Evolutionary conservation across 2,797 vertebrate species (phyloP).

Genomic region (Alectoris magna): DNA sequence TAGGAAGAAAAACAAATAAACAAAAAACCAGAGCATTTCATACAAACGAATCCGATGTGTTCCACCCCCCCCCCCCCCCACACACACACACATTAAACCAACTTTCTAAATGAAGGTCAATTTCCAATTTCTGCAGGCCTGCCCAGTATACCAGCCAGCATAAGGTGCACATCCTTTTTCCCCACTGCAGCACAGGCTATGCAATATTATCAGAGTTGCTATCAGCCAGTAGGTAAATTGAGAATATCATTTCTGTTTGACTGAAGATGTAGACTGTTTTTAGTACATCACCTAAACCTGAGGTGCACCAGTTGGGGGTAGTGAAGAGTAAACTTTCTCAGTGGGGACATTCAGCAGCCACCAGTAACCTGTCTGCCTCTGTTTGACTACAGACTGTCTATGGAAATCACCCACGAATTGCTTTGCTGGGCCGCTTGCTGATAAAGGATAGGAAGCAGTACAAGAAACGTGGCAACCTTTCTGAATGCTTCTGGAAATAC

Average conservation of each 20-base stretch:
- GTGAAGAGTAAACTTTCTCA: rapidly evolving
- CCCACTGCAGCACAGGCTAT: background rate
- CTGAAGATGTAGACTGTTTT: background rate
- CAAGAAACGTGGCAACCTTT: conserved; percentile 74
- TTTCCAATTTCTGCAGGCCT: background rate
- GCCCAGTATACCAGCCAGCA: background rate
- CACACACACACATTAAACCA: background rate
- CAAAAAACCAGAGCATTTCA: background rate
- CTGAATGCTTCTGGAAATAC: conserved; percentile 85
- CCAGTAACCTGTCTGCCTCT: background rate
- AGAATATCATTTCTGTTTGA: background rate
- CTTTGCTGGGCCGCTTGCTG: conserved; percentile 67
- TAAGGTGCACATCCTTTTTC: background rate
- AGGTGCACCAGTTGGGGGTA: background rate
- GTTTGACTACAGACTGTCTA: conserved; percentile 52
- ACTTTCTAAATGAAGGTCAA: background rate
- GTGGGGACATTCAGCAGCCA: background rate
- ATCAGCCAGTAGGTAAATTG: background rate
- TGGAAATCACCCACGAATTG: conserved; percentile 44
- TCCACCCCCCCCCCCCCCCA: too few relatives aligned
- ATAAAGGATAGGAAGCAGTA: conserved; percentile 70
- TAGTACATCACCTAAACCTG: background rate
- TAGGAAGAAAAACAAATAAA: background rate
- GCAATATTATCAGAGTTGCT: background rate
- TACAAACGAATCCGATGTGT: rapidly evolving